Evolutionary conservation across 2,888 invertebrate genomes (phyloP), one percentile per base, ranked within the genome.

Genomic region (Rhamnusium bicolor): DNA sequence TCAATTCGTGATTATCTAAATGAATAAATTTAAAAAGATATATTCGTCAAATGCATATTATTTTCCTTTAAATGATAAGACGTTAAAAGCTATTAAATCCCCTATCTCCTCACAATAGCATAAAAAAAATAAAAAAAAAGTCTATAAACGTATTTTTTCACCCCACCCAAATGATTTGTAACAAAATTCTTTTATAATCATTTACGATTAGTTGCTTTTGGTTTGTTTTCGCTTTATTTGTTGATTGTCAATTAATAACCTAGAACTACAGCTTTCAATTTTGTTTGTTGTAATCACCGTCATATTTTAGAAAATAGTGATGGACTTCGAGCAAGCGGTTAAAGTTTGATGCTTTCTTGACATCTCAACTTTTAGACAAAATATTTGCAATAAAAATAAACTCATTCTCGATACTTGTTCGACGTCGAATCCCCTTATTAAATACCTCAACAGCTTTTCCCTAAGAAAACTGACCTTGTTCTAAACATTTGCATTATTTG

Each of bases 181-280:
- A 40, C 24, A 51, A 51, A 5, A 51, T 18, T 51, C 18, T 16
- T n/a, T 4, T 19, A 51, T 19, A 51, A 51, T 51, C 16, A 51
- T 51, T 51, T 51, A 51, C 51, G 18, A 51, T 56, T 56, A 6
- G 56, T 56, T 56, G 56, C 24, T 29, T 56, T 27, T 56, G 24
- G 27, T 56, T 56, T 16, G 27, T 56, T 56, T 29, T 56, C 14
- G 56, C 56, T 56, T 56, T 56, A 29, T 14, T 29, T 56, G 56
- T 29, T 27, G 27, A 40, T 40, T 40, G 40, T 40, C 40, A 40
- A 12, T 12, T 32, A 32, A 10, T 40, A n/a, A 40, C 40, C 40
- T 40, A 14, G 40, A 40, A 12, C 1, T 40, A 10, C 40, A 40
- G 40, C 40, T n/a, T 40, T 40, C 12, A 40, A n/a, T 2, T n/a